Base-by-base conservation (phyloP, 1,140 invertebrate genomes). In the Drosophila pruinosa region DNA sequence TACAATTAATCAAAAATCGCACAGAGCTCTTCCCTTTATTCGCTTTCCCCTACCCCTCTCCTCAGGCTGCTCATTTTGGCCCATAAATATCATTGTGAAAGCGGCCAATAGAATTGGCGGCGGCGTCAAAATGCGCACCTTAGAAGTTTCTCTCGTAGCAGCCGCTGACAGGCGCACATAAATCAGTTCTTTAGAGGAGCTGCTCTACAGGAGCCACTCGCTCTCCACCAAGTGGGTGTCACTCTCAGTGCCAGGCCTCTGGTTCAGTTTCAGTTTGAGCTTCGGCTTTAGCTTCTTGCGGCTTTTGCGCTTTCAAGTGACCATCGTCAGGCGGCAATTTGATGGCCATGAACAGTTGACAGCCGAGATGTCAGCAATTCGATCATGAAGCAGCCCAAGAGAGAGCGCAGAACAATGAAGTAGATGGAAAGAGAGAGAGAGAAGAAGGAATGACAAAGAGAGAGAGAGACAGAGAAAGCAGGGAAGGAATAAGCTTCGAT, bases 1-100 rank as follows among this genome's bases (percentile, higher is more conserved):
- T 85, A 88, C 81, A 85, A 85, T 85, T 85, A 85, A 85, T 85
- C 81, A 85, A 85, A 86, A 81, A 77, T 77, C 38, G 59, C 28
- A 24, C 50, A 45, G 26, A n/a, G n/a, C n/a, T n/a, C 6, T 12
- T 12, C 24, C 2, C n/a, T 4, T 3, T n/a, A 34, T 6, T 3
- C n/a, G 7, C 1, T 10, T 8, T 8, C n/a, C 12, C 57, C 31
- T 36, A 1, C 31, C 3, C 8, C 10, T 14, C 10, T 19, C 31
- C 12, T 4, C 48, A 50, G 22, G 12, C 6, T 3, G 38, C 59
- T 50, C 58, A 24, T 14, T 22, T 50, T 61, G 62, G 63, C 59
- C n/a, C 75, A 80, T 81, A 81, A 75, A 81, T 78, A 81, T 81
- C 71, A 57, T 24, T 61, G 71, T 38, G 50, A 72, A 72, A 61